Conservation (phyloP, 2,797 vertebrate species). For the Lateolabrax maculatus region DNA sequence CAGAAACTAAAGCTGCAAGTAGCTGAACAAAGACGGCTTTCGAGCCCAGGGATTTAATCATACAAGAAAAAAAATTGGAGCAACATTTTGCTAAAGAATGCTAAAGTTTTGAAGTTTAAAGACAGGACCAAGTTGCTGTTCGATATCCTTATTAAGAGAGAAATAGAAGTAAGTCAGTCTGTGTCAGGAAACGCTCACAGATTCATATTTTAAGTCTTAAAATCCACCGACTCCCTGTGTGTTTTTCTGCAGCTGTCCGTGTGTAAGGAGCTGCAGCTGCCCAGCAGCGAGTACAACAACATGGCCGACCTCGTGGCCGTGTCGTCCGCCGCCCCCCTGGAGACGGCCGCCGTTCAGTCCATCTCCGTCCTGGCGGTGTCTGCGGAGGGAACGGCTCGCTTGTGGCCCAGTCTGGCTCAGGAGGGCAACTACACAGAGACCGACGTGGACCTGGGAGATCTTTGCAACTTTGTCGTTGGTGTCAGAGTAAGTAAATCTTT, state of each 20-base stretch:
- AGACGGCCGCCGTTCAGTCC: conserved; percentile 88
- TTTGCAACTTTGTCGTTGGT: conserved; percentile 90
- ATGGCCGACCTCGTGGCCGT: conserved; percentile 90
- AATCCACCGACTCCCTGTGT: background rate
- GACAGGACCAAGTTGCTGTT: too few relatives aligned
- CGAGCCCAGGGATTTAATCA: background rate
- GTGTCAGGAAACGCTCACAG: too few relatives aligned
- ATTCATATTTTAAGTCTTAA: too few relatives aligned
- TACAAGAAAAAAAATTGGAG: background rate
- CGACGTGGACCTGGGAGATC: conserved; percentile 86
- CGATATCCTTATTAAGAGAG: too few relatives aligned
- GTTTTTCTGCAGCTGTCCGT: conserved; percentile 87
- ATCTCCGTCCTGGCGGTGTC: conserved; percentile 90
- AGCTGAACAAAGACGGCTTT: background rate
- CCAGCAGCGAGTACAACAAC: conserved; percentile 88
- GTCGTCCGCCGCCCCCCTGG: conserved; percentile 80
- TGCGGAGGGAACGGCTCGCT: conserved; percentile 89
- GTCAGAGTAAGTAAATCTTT: conserved; percentile 85
- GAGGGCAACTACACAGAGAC: conserved; percentile 90
- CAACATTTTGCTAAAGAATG: background rate
- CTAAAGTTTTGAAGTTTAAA: background rate
- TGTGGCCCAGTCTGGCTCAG: conserved; percentile 91
- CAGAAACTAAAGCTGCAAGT: background rate
- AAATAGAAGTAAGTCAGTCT: too few relatives aligned
- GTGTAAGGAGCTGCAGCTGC: conserved; percentile 95